Conservation (phyloP, 1,140 invertebrate genomes). For the Melanaphis sacchari region DNA sequence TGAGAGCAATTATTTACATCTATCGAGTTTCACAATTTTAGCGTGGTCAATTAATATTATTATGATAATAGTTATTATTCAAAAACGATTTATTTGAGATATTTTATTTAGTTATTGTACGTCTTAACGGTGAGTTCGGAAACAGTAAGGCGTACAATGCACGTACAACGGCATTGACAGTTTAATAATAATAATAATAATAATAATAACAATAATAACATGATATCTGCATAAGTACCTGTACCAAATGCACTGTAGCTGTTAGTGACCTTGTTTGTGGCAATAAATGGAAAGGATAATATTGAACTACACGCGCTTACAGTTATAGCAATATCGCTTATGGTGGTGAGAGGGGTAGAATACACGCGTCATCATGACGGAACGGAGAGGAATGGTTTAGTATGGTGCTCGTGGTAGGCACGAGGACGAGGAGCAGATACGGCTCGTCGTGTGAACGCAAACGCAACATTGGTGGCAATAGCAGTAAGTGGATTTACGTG, state of each 20-base stretch:
- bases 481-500: constrained; percentile 32
- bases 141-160: not conserved
- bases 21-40: not conserved
- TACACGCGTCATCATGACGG: not conserved
- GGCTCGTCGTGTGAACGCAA: not conserved
- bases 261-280: not conserved
- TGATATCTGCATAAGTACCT: not conserved
- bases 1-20: not conserved
- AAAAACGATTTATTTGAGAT: not conserved
- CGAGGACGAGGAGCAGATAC: not conserved
- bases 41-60: not conserved
- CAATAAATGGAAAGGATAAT: not conserved
- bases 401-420: not conserved
- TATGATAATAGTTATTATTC: not conserved
- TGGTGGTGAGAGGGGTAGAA: not conserved
- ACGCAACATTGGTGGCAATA: not conserved
- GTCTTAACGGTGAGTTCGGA: not conserved
- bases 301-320: not conserved
- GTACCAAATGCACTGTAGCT: not conserved
- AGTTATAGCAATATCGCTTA: not conserved
- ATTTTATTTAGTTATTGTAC: not conserved
- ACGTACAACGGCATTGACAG: not conserved
- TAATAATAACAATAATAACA: not conserved
- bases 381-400: not conserved
- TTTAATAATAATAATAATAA: not conserved